These are phyloP conservation scores for Pseudeuparius sepicola DNA, from an alignment of 2,888 invertebrate species.

Conservation along the genomic window DNA sequence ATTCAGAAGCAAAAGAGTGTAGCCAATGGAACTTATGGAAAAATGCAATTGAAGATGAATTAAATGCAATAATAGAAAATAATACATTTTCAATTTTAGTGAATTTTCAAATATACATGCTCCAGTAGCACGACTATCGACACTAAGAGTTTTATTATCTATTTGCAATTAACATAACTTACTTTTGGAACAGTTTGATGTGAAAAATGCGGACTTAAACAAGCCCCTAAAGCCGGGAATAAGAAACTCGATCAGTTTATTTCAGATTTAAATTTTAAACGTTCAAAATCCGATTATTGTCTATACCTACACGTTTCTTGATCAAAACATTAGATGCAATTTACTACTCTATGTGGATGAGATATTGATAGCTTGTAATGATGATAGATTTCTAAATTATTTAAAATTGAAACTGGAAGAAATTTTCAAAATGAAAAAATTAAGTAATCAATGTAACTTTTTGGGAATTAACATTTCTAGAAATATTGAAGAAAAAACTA, in stretches of 20 bases:
- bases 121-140: constrained; percentile 15
- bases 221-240: constrained; percentile 17
- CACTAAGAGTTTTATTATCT: no score
- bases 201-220: constrained; percentile 15
- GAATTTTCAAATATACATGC: constrained; percentile 16
- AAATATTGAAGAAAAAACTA: constrained; percentile 12
- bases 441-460: constrained; percentile 10
- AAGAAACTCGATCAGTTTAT: constrained; percentile 16
- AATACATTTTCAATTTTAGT: no score
- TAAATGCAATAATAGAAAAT: no score
- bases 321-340: constrained; percentile 11
- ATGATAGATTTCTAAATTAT: constrained; percentile 9
- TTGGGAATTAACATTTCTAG: constrained; percentile 15
- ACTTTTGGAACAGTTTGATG: constrained; percentile 15
- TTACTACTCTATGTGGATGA: constrained; percentile 13
- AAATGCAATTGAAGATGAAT: no score
- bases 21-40: no score
- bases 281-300: constrained; percentile 18
- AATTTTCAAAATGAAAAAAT: constrained; percentile 15
- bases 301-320: constrained; percentile 13
- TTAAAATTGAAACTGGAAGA: constrained; percentile 11
- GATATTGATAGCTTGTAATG: constrained; percentile 12
- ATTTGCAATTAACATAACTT: constrained; percentile 12
- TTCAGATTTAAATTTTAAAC: constrained; percentile 12
- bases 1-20: no score